Conservation (phyloP, 2,113 vertebrate genomes). For the Nothobranchius furzeri region DNA sequence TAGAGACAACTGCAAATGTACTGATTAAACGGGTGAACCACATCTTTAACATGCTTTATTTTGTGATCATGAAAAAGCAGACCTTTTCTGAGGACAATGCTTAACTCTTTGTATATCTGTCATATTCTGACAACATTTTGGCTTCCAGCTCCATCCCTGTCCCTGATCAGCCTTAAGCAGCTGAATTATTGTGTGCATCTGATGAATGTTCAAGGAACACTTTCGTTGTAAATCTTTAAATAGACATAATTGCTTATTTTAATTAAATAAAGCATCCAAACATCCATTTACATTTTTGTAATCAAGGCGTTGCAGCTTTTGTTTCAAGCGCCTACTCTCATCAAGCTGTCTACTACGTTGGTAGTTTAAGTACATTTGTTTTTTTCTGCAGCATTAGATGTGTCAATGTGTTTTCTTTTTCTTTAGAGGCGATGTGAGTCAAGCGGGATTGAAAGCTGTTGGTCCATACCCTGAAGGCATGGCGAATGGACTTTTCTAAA, state of each 20-base stretch:
- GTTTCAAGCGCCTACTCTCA: constrained; percentile 18
- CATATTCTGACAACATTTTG: not conserved
- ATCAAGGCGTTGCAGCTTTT: constrained; percentile 16
- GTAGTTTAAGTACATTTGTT: constrained; percentile 47
- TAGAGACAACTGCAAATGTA: too few species aligned
- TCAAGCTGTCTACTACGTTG: constrained; percentile 39
- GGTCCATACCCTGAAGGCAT: constrained; percentile 29
- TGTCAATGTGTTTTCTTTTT: constrained; percentile 50
- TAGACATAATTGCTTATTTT: not conserved
- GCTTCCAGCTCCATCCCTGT: not conserved
- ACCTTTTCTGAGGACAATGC: too few species aligned
- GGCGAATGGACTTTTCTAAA: constrained; percentile 45
- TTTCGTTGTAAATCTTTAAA: not conserved
- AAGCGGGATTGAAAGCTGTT: constrained; percentile 30
- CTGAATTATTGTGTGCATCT: not conserved
- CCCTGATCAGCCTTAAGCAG: not conserved
- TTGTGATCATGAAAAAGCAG: too few species aligned
- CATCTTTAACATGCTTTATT: too few species aligned
- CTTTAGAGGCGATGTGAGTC: constrained; percentile 27
- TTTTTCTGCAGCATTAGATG: constrained; percentile 49
- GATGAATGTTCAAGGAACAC: not conserved
- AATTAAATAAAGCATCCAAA: not conserved
- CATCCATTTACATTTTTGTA: constrained; percentile 6
- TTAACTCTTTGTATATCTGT: too few species aligned
- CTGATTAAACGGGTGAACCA: too few species aligned